Conservation (phyloP, 2,888 invertebrate genomes). For the Caenorhabditis plicata region DNA sequence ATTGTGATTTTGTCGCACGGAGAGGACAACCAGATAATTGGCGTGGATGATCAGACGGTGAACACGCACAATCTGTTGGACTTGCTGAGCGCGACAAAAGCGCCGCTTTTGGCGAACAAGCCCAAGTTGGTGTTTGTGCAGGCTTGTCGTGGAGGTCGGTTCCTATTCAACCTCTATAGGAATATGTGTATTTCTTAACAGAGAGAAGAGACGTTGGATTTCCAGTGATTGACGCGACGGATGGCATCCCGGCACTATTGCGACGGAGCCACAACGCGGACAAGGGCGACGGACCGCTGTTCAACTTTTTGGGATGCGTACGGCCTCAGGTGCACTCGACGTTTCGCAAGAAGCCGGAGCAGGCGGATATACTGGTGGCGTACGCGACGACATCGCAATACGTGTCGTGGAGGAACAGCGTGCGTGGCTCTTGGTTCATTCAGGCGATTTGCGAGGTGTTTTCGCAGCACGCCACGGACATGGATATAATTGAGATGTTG, state of each 20-base stretch:
- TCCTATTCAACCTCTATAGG: not conserved
- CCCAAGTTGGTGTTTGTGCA: constrained; percentile 65
- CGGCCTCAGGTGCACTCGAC: constrained; percentile 21
- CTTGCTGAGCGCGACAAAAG: constrained; percentile 48
- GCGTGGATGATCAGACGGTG: constrained; percentile 44
- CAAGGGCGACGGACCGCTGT: constrained; percentile 18
- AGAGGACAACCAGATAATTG: constrained; percentile 51
- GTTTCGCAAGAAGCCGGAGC: constrained; percentile 42
- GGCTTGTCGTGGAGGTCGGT: constrained; percentile 65
- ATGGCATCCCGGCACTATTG: constrained; percentile 10
- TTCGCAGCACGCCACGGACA: constrained; percentile 35
- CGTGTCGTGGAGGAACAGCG: constrained; percentile 64
- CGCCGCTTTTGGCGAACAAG: constrained; percentile 60
- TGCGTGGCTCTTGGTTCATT: constrained; percentile 64
- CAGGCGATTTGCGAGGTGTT: constrained; percentile 62
- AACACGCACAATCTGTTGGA: constrained; percentile 39
- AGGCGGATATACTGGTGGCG: constrained; percentile 63
- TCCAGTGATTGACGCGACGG: constrained; percentile 11
- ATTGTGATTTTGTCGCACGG: constrained; percentile 63
- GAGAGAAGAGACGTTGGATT: constrained; percentile 30
- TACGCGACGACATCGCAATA: constrained; percentile 63
- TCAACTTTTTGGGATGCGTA: constrained; percentile 25
- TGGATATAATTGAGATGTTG: constrained; percentile 50
- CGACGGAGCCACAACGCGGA: constrained; percentile 16
- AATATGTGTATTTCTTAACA: not conserved